phyloP scores from a whole-genome alignment of 2,888 invertebrate species.

The Crossocerus cetratus region DNA sequence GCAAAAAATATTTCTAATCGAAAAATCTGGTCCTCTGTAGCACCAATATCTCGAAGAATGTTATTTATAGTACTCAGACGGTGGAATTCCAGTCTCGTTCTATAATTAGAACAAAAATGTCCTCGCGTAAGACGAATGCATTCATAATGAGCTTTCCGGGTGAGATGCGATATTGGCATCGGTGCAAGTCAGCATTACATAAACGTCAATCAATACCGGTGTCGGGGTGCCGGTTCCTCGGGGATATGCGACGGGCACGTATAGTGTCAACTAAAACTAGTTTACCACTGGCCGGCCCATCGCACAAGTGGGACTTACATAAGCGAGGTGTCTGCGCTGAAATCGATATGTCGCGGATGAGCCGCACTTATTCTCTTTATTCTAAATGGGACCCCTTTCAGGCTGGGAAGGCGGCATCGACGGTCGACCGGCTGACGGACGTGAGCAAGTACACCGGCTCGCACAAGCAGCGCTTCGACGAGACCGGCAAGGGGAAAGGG shows the following conservation, averaged over 20 bases:
- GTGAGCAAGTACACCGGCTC: conserved; percentile 93
- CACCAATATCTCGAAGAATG: too few species aligned
- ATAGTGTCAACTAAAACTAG: neutral
- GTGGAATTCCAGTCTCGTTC: too few species aligned
- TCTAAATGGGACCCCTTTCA: conserved; percentile 65
- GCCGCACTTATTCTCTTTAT: conserved; percentile 57
- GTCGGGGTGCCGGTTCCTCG: neutral
- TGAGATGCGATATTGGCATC: neutral
- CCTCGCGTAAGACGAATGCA: too few species aligned
- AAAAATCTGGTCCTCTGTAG: too few species aligned
- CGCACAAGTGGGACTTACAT: neutral
- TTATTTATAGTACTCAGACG: too few species aligned
- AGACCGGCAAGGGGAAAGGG: conserved; percentile 90
- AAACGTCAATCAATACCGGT: neutral
- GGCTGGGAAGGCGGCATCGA: conserved; percentile 75
- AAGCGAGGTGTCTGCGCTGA: neutral
- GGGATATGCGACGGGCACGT: too few species aligned
- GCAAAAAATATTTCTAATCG: too few species aligned
- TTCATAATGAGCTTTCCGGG: neutral
- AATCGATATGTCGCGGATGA: neutral
- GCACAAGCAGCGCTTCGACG: conserved; percentile 91
- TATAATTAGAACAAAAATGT: too few species aligned
- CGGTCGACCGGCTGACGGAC: conserved; percentile 89
- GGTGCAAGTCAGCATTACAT: neutral
- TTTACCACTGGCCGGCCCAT: neutral